Evolutionary conservation across 1,140 invertebrate species (phyloP).

Genomic region (Drosophila murphyi): DNA sequence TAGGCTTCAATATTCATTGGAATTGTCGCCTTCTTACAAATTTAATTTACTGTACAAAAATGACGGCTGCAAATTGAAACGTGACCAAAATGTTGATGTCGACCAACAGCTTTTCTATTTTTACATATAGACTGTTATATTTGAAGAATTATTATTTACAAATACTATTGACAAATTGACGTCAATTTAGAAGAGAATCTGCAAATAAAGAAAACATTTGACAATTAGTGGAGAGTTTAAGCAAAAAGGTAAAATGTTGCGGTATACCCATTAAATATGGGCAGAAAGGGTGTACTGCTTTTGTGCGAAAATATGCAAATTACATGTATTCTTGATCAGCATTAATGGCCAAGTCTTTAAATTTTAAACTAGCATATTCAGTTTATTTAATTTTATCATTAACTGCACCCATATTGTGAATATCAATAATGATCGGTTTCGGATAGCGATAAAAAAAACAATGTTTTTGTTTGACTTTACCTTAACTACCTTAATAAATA

Average conservation of each 20-base stretch:
- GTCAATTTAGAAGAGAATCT: constrained; percentile 73
- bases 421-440: no score
- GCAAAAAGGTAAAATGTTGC: no score
- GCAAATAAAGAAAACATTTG: constrained; percentile 40
- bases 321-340: no score
- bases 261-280: no score
- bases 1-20: constrained; percentile 17
- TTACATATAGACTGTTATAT: constrained; percentile 36
- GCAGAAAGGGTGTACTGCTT: no score
- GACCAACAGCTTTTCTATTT: constrained; percentile 2
- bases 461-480: no score
- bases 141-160: constrained; percentile 67
- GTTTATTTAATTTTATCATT: neutral
- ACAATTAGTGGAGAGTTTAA: neutral
- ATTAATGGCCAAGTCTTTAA: no score
- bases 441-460: no score
- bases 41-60: constrained; percentile 62
- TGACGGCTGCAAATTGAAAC: constrained; percentile 12
- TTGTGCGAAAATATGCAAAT: no score
- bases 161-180: constrained; percentile 55
- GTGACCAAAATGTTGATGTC: constrained; percentile 39
- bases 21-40: constrained; percentile 46
- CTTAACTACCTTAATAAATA: no score
- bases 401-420: no score
- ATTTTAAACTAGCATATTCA: no score